Base-by-base conservation (phyloP, 1,140 invertebrate genomes). In the Sarcophaga peregrina region DNA sequence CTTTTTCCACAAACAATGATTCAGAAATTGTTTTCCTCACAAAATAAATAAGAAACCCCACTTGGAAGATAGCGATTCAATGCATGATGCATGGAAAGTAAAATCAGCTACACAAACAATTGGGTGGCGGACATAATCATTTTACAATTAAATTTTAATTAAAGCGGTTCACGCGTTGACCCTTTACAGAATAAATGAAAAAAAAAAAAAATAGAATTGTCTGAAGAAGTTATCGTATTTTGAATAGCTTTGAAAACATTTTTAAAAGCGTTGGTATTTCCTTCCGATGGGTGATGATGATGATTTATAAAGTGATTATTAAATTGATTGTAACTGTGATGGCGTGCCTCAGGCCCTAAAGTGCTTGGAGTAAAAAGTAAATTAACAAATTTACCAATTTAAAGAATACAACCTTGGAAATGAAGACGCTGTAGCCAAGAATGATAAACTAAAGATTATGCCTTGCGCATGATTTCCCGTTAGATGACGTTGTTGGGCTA, bases 131-230 rank as follows among this genome's bases (percentile, higher is more conserved):
- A 15, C 54, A 37, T 37, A 58, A 58, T 58, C 54, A 58, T 58
- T n/a, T 58, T 7, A 58, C 13, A 58, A 58, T 58, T 58, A 58
- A 58, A 58, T 58, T 58, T 58, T 58, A 58, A 58, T 58, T 58
- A n/a, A 58, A 58, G 15, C 54, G 54, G 54, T 58, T 58, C 54
- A 58, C 54, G 54, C 54, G 54, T n/a, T 58, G 54, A 58, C 54
- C 54, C n/a, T 58, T 58, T 58, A n/a, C n/a, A n/a, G 54, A 58
- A 58, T 15, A 58, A 54, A 10, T n/a, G 0, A n/a, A 58, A n/a
- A n/a, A 15, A 58, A 58, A 15, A 13, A 58, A 58, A 58, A 37
- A 58, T 58, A 58, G 13, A 58, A 58, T 5, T 7, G 54, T n/a
- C n/a, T n/a, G 54, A 58, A 58, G 15, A n/a, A 58, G 3, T 58